These are phyloP conservation scores for Whitmania pigra DNA, from an alignment of 1,140 invertebrate genomes.

Conservation along the genomic window DNA sequence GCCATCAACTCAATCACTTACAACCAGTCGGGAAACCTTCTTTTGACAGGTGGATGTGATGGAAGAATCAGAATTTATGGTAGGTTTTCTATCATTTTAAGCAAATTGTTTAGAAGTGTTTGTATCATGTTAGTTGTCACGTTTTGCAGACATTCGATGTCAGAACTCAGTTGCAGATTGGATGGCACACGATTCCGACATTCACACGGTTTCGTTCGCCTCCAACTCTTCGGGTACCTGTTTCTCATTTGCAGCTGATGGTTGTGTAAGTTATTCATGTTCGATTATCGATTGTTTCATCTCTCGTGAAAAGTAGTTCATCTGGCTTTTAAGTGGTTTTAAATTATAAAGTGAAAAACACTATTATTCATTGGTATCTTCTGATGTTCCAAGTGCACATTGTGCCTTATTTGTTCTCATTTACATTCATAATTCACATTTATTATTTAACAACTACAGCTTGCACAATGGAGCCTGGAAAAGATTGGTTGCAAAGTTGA, in stretches of 20 bases:
- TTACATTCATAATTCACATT: background rate
- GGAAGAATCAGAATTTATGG: conserved; percentile 51
- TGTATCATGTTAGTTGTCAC: too few relatives aligned
- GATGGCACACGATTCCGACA: too few relatives aligned
- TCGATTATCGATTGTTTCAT: too few relatives aligned
- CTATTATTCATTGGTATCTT: background rate
- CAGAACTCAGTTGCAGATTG: too few relatives aligned
- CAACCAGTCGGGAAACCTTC: conserved; percentile 56
- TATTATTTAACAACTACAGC: background rate
- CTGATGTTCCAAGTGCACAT: background rate
- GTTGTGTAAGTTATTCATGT: too few relatives aligned
- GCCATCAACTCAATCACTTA: conserved; percentile 49
- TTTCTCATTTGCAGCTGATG: too few relatives aligned
- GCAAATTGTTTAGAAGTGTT: too few relatives aligned
- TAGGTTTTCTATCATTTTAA: conserved; percentile 22
- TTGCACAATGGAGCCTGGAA: conserved; percentile 9
- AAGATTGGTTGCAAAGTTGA: conserved; percentile 4
- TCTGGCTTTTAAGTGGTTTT: background rate
- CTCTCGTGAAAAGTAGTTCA: too few relatives aligned
- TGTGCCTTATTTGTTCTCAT: background rate
- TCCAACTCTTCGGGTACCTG: too few relatives aligned
- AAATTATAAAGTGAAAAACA: background rate
- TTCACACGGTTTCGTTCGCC: too few relatives aligned
- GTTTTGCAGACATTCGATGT: too few relatives aligned
- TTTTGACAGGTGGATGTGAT: conserved; percentile 52